Evolutionary conservation across 2,113 vertebrate genomes (phyloP), one percentile per base, ranked within the genome.

Genomic region (Dromas ardeola): DNA sequence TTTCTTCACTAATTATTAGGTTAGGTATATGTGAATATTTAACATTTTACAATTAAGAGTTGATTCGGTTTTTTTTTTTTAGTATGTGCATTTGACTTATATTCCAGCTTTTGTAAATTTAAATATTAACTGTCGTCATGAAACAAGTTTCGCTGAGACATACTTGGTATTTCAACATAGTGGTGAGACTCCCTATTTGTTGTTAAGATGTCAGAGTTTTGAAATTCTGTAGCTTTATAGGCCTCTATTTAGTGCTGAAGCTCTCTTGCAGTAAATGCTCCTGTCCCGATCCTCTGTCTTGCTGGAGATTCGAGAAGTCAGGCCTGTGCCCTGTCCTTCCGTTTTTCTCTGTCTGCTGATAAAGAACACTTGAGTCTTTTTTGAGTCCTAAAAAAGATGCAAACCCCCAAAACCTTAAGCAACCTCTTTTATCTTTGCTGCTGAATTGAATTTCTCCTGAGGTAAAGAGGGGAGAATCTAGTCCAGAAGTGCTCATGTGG

Each of bases 251-350:
- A 7, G 14, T 53, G 43, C 42, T 89, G 25, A 66, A 62, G 42
- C 11, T 73, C 10, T 73, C 36, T 61, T 77, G 34, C 6, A 19
- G 10, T 53, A 56, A 72, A 42, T 49, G 26, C 7, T 43, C 1
- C 15, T 61, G 20, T 74, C 27, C n/a, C 0, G 1, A 1, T 76
- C 21, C 50, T 52, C 4, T 4, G 14, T 81, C 69, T 32, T 0
- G 2, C 13, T 79, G 43, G 42, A 71, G 13, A 20, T 82, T 76
- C 56, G 20, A 32, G 47, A 52, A 63, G 6, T 55, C 52, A 42
- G 65, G 38, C n/a, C 11, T 36, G 3, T 69, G 18, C 27, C 26
- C 3, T 1, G 1, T 43, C 22, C 40, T 89, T 38, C n/a, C 38
- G 5, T n/a, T 93, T 78, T 80, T 45, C 18, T 84, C 36, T 63